Conservation (phyloP, 1,140 invertebrate species). For the Neuroterus valhalla region DNA sequence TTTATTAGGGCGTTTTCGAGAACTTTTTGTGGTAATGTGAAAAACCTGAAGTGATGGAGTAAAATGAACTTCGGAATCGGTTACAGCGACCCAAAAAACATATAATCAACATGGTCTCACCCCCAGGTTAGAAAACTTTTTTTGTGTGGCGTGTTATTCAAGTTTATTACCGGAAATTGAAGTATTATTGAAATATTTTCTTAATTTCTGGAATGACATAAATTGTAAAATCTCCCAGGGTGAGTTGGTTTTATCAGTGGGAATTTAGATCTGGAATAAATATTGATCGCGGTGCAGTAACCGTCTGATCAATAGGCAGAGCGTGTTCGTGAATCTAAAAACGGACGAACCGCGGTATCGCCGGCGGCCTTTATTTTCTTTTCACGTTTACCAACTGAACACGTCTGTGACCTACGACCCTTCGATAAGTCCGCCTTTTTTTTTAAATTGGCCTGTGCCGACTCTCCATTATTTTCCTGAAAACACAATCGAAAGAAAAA, state of each 20-base stretch:
- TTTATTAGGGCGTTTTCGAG: too few species aligned
- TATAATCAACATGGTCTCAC: too few species aligned
- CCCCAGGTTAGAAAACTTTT: too few species aligned
- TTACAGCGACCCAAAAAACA: too few species aligned
- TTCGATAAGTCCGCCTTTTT: constrained; percentile 1
- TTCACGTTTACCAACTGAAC: too few species aligned
- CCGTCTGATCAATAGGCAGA: constrained; percentile 51
- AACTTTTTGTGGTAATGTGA: too few species aligned
- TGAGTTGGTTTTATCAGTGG: constrained; percentile 1
- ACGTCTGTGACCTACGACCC: too few species aligned
- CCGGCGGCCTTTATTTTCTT: constrained; percentile 7
- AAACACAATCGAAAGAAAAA: constrained; percentile 1
- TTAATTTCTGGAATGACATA: not conserved
- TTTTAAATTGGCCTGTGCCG: constrained; percentile 23
- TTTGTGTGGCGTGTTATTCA: too few species aligned
- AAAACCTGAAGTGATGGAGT: too few species aligned
- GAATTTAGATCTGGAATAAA: constrained; percentile 41
- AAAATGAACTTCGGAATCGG: too few species aligned
- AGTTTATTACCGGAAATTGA: too few species aligned
- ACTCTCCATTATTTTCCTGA: constrained; percentile 4
- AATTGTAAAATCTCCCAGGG: not conserved
- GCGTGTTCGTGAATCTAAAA: constrained; percentile 57
- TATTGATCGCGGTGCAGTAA: constrained; percentile 59
- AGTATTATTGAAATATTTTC: not conserved
- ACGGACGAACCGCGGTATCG: constrained; percentile 41